Percentiles rank a stretch among this genome's conserved stretches.
Evolutionary conservation across 30 jellyfish, hydroid and myxozoan genomes (phyloP).

Genomic region (Aurelia aurita): DNA sequence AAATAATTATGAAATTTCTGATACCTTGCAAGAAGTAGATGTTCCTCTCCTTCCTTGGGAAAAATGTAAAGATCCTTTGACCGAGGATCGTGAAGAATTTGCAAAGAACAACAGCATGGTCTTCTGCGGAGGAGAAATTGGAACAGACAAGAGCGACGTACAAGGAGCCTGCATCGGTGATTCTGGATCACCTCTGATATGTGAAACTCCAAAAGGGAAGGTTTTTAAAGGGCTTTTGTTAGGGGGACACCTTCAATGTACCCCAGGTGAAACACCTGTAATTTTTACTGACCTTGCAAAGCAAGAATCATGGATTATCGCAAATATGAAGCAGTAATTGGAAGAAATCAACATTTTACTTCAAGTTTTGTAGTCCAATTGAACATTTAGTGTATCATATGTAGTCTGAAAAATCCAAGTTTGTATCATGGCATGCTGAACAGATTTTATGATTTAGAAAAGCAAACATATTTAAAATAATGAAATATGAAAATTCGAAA

Average conservation of each 20-base stretch:
- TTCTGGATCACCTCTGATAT: constrained; percentile 67
- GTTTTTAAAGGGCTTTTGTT: constrained; percentile 28
- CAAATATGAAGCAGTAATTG: background rate
- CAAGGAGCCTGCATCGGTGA: constrained; percentile 68
- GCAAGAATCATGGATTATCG: background rate
- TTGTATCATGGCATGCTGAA: too few relatives aligned
- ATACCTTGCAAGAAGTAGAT: constrained; percentile 41
- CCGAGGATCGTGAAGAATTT: constrained; percentile 5
- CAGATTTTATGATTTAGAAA: too few relatives aligned
- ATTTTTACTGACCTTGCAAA: constrained; percentile 34
- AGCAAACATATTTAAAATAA: too few relatives aligned
- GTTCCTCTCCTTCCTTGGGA: constrained; percentile 58
- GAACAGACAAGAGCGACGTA: background rate
- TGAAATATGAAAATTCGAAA: too few relatives aligned
- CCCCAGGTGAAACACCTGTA: constrained; percentile 16
- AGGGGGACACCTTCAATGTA: constrained; percentile 67
- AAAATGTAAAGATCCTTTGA: constrained; percentile 21
- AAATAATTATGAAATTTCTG: constrained; percentile 43
- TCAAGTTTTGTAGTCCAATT: too few relatives aligned
- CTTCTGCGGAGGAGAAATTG: constrained; percentile 56
- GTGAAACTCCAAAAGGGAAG: constrained; percentile 22
- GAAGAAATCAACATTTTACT: too few relatives aligned
- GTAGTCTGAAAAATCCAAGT: too few relatives aligned
- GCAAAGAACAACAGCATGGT: constrained; percentile 37
- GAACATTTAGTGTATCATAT: too few relatives aligned